Conservation (phyloP, 2,797 vertebrate genomes). For the Zonotrichia albicollis region DNA sequence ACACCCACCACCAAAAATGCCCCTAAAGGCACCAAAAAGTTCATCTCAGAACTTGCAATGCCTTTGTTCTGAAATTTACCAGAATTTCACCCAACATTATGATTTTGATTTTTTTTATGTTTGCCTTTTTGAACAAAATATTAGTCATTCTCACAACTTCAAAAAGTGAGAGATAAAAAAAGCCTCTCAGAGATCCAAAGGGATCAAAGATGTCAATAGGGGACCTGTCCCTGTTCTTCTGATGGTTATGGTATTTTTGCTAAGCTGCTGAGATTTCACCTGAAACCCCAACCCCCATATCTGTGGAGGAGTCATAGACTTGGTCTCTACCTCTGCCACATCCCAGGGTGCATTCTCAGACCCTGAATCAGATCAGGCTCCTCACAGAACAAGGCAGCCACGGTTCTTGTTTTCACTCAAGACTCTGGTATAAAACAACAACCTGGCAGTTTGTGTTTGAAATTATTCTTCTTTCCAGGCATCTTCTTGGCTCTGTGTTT, state of each 20-base stretch:
- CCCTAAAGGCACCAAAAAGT: not conserved
- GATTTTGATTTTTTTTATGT: accelerated
- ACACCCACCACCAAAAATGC: not conserved
- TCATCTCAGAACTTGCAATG: accelerated
- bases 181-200: not conserved
- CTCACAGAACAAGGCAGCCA: not conserved
- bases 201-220: not conserved
- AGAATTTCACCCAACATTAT: not conserved
- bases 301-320: not conserved
- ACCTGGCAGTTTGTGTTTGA: not conserved
- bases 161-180: not conserved
- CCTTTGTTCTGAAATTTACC: not conserved
- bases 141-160: not conserved
- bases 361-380: not conserved
- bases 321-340: not conserved
- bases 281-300: accelerated
- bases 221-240: not conserved
- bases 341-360: not conserved
- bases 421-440: not conserved
- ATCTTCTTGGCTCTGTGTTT: not conserved
- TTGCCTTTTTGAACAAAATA: not conserved
- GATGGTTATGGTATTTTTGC: not conserved
- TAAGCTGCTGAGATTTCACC: not conserved
- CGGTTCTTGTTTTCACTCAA: not conserved
- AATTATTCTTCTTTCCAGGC: not conserved